Conservation (phyloP, 2,113 vertebrate genomes). For the Dendropsophus ebraccatus region DNA sequence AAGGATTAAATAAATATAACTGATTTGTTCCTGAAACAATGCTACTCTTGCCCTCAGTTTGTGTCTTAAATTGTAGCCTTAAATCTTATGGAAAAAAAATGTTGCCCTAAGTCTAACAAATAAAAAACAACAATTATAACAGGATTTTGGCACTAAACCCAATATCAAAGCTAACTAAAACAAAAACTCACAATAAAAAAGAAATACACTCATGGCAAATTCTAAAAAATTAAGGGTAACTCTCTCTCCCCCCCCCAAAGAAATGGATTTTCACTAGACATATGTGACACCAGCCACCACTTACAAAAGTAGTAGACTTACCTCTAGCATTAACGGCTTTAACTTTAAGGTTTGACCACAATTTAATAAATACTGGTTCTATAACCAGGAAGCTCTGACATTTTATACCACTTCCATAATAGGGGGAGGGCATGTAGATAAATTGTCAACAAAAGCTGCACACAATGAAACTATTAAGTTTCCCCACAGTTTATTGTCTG, state of each 20-base stretch:
- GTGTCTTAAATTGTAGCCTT: too few species aligned
- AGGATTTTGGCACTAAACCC: background rate
- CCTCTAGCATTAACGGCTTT: background rate
- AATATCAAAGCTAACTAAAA: background rate
- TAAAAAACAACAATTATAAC: too few species aligned
- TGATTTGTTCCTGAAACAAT: too few species aligned
- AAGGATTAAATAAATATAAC: too few species aligned
- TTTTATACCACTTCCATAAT: background rate
- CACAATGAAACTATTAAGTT: constrained; percentile 1
- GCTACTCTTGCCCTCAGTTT: too few species aligned
- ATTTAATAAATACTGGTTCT: background rate
- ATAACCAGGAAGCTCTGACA: background rate
- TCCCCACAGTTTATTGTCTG: background rate
- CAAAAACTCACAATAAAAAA: background rate
- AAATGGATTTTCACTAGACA: background rate
- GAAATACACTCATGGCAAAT: too few species aligned
- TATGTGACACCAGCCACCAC: background rate
- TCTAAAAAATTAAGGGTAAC: too few species aligned
- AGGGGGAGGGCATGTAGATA: background rate
- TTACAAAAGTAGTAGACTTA: background rate
- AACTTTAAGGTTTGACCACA: background rate
- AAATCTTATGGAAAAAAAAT: too few species aligned
- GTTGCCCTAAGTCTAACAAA: too few species aligned
- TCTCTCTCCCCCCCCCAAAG: too few species aligned
- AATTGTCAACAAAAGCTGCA: background rate